These are phyloP conservation scores for Lamprologus tigripictilis DNA, from an alignment of 2,113 vertebrate species.

Conservation along the genomic window DNA sequence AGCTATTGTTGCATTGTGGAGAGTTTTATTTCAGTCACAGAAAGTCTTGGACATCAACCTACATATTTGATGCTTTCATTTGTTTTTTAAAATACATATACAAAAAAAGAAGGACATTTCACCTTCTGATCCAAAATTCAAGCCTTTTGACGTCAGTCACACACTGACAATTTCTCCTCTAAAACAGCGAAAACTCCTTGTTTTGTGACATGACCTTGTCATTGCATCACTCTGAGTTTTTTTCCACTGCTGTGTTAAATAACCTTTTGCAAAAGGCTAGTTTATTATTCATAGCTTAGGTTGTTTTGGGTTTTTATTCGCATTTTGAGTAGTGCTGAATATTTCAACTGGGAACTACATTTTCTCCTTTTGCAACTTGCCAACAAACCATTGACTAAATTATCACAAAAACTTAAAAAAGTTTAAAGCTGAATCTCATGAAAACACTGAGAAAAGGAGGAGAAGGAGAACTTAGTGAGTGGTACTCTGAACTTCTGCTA, in stretches of 20 bases:
- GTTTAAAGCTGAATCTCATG: not conserved
- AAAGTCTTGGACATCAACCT: not conserved
- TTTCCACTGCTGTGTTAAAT: not conserved
- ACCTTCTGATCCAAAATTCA: not conserved
- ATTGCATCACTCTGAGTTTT: not conserved
- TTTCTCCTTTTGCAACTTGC: slow-evolving; percentile 11
- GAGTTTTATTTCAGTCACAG: not conserved
- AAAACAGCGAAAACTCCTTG: not conserved
- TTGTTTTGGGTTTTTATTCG: not conserved
- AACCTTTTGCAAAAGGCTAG: not conserved
- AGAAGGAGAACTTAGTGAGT: not conserved
- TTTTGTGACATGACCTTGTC: not conserved
- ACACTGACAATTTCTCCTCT: not conserved
- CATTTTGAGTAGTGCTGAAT: slow-evolving; percentile 35
- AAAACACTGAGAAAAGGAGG: not conserved
- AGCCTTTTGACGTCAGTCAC: not conserved
- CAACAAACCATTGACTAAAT: slow-evolving; percentile 29
- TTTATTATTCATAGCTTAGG: not conserved
- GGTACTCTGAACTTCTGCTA: not conserved
- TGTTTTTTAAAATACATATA: not conserved
- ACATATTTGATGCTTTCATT: not conserved
- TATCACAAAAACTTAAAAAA: not conserved
- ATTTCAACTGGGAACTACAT: slow-evolving; percentile 52
- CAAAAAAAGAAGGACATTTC: not conserved
- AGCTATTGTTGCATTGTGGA: not conserved